Percentiles rank a stretch among this genome's conserved stretches.
phyloP scores from a whole-genome alignment of 2,888 invertebrate genomes.

The Sycophila texana region DNA sequence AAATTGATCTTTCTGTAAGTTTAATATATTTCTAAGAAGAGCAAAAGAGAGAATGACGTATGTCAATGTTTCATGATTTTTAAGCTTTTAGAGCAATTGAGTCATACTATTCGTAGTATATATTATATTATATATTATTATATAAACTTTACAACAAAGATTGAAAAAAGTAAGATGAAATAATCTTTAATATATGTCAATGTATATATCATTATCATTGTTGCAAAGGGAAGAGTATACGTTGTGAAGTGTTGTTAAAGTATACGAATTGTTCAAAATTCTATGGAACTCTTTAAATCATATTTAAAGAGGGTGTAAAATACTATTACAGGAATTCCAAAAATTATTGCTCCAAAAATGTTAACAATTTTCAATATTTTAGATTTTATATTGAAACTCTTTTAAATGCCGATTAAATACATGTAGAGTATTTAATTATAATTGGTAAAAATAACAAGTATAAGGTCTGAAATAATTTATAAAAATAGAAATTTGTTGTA shows the following conservation, averaged over 20 bases:
- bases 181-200: slow-evolving; percentile 41
- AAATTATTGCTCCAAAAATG: no score
- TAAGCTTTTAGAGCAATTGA: slow-evolving; percentile 33
- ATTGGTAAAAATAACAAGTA: background rate
- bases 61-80: slow-evolving; percentile 26
- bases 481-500: background rate
- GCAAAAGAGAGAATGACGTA: slow-evolving; percentile 19
- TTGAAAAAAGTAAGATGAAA: slow-evolving; percentile 27
- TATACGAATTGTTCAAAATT: slow-evolving; percentile 29
- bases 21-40: slow-evolving; percentile 17
- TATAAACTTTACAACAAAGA: slow-evolving; percentile 31
- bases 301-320: no score
- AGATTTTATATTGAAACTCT: no score
- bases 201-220: slow-evolving; percentile 45
- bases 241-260: slow-evolving; percentile 42
- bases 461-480: background rate
- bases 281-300: slow-evolving; percentile 20
- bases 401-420: no score
- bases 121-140: slow-evolving; percentile 31
- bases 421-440: background rate
- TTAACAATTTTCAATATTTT: no score
- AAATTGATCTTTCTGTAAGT: background rate
- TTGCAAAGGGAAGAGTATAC: slow-evolving; percentile 17
- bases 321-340: no score
- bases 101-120: slow-evolving; percentile 20